Evolutionary conservation across 2,888 invertebrate genomes (phyloP), one percentile per base, ranked within the genome.

Genomic region (Rotaria sp.): DNA sequence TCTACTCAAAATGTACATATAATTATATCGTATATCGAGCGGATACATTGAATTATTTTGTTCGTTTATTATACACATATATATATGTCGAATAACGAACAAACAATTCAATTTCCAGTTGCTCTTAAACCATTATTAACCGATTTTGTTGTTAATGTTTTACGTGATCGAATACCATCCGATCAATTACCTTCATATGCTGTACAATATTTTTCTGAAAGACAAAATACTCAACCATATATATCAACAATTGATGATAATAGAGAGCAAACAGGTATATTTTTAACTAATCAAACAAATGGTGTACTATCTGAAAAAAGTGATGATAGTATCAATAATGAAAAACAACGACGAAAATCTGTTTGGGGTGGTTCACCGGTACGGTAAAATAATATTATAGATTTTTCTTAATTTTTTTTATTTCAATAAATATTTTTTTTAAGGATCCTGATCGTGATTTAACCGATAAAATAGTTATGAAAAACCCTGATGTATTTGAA

Each of bases 331-430:
- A 30, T 21, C 1, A 30, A 18, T 7, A 26, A 67, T 67, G 67
- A 67, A 35, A 67, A 67, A 67, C 67, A 67, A 35, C 67, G 67
- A 67, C 67, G 67, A 21, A 30, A 67, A 67, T 67, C 67, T 30
- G 67, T 67, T 38, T 67, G 67, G 67, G 67, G 67, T 67, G 67
- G 67, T 35, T 67, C 67, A 30, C 67, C 67, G 35, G 67, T 67
- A 67, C 38, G 15, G 21, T 8, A 35, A 30, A 21, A 67, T 5
- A 21, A 35, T 67, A 35, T 0, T 13, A 35, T 35, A 11, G 1
- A 1, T 52, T 52, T 21, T 52, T 2, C 24, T 52, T 5, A 24
- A 21, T 52, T 52, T 52, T 24, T 21, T 7, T 24, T 52, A 41
- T 5, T 41, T n/a, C 5, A 18, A 35, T 8, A 26, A 4, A 3